Base-by-base conservation (phyloP, 2,888 invertebrate species). In the Lypha dubia region DNA sequence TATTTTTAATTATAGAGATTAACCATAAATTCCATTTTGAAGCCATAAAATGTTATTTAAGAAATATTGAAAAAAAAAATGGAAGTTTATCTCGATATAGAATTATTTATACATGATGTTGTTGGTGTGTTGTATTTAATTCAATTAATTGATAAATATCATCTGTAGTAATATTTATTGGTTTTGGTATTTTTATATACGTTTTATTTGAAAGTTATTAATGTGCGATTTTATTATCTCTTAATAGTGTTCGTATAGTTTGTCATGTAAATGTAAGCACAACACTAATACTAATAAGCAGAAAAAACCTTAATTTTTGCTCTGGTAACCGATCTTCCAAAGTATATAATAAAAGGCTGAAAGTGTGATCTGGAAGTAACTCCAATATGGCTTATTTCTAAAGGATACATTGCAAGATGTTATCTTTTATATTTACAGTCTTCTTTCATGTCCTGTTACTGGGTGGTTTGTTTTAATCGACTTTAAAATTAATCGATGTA, bases 1-100 rank as follows among this genome's bases (percentile, higher is more conserved):
- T 60, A 44, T 24, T 70, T 56, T 70, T 76, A 65, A 63, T 65
- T 77, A 88, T 88, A 82, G 86, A 87, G 83, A 87, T 83, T 60
- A 79, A 65, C 70, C 53, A 24, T 22, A 75, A 56, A 80, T 65
- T 35, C 32, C 53, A 53, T 32, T 83, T 56, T 38, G 63, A 80
- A 80, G 56, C 70, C 85, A 75, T 74, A 51, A 28, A 62, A 62
- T 74, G 17, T 74, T 84, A 79, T 79, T 81, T 77, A 79, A 20
- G 79, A 49, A 63, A 75, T 1, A n/a, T n/a, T n/a, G n/a, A n/a
- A n/a, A n/a, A 53, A 51, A 63, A 77, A 32, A 63, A 46, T 41
- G 24, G 62, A 73, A 56, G 8, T 62, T 38, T 56, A 71, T 79
- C 79, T 53, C 6, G 63, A 71, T 71, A 71, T 2, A 58, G 38